A percentile compares a stretch with the other conserved stretches of the same genome.
phyloP scores from a whole-genome alignment of 2,113 vertebrate genomes.

The Hemicordylus capensis region DNA sequence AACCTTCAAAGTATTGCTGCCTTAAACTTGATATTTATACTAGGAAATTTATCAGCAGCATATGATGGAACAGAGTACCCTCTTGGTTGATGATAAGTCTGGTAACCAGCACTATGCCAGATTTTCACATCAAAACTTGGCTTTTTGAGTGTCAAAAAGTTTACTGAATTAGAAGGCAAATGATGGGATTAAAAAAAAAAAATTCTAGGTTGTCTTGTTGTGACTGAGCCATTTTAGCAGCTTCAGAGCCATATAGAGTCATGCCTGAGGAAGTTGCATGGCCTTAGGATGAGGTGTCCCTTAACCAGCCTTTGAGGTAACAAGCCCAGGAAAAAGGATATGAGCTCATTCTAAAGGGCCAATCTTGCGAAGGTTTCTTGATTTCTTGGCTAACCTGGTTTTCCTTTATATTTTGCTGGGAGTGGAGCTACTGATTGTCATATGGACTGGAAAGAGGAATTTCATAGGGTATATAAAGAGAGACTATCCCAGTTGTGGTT shows the following conservation, averaged over 20 bases:
- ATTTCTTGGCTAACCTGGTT: background rate
- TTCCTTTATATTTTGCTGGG: background rate
- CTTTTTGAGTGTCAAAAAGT: background rate
- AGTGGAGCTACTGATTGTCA: background rate
- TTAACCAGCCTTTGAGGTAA: background rate
- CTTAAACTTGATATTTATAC: background rate
- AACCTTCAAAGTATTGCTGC: background rate
- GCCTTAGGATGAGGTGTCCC: background rate
- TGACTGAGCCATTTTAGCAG: background rate
- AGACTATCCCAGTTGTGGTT: background rate
- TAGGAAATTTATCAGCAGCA: background rate
- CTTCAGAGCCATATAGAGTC: background rate
- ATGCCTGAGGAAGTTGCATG: background rate
- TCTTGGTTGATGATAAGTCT: background rate
- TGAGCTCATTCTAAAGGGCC: background rate
- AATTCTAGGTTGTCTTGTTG: background rate
- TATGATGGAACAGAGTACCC: background rate
- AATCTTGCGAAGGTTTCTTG: background rate
- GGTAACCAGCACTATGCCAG: background rate
- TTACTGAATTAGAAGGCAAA: background rate
- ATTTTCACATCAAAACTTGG: background rate
- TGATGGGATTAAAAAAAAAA: background rate
- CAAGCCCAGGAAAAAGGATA: background rate
- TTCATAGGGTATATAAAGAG: background rate
- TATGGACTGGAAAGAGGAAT: too few species aligned